Evolutionary conservation across 1,140 invertebrate genomes (phyloP), one percentile per base, ranked within the genome.

Genomic region (Aporrectodea caliginosa): DNA sequence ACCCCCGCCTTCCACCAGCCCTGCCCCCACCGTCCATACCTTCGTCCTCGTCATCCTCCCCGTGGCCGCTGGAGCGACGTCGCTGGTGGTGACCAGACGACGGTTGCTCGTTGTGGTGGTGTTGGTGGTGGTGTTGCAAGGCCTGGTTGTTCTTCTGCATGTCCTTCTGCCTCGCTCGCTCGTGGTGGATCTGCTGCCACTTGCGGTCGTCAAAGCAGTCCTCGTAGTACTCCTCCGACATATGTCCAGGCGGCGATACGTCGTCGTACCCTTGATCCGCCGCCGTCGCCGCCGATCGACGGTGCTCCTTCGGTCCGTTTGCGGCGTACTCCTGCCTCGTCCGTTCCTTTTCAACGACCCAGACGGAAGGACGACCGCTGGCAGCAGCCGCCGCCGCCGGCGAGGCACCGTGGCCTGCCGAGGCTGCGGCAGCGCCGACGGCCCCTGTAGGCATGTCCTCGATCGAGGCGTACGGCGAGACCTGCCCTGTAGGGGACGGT

Each of bases 101-200:
- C 43, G 6, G 43, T 22, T 22, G 43, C 43, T 22, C 22, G 6
- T 6, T 22, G 43, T 58, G 43, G 6, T 22, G 6, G 6, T 6
- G 43, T 12, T 12, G 43, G 43, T 12, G 43, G 43, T 6, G 6
- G 43, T 6, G 43, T 80, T 30, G 83, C 83, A 43, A 75, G 76
- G 29, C 80, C 70, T 27, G 80, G 78, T 29, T 75, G 35, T 35
- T 72, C 34, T 16, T 32, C 34, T 30, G 73, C 72, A 16, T 79
- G 29, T 43, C 68, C 75, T 77, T 34, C 69, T 82, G 79, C 77
- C 82, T 74, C 31, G 82, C 81, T 84, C 84, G 84, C 77, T 86
- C 84, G 2, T 80, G 75, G 73, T 85, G 80, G 2, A 84, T 82
- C 35, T 82, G 81, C 14, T 83, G 82, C 6, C 83, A 70, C n/a